phyloP scores from a whole-genome alignment of 92 coral and sea anemone genomes.

The Pocillopora grandis region DNA sequence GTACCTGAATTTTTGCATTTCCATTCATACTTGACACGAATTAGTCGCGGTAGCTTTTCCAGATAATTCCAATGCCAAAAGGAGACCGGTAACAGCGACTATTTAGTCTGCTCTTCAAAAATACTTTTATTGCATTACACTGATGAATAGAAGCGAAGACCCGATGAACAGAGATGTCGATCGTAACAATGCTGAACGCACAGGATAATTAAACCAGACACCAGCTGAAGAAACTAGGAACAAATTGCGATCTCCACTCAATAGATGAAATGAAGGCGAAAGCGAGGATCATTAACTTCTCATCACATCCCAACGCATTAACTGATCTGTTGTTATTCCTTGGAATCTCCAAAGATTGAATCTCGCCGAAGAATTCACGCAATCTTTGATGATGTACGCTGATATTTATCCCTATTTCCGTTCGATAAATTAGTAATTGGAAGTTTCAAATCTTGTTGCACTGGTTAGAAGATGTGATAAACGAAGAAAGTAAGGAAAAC shows the following conservation, averaged over 20 bases:
- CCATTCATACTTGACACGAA: constrained; percentile 22
- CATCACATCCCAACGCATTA: constrained; percentile 18
- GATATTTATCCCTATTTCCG: not conserved
- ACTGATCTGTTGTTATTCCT: constrained; percentile 1
- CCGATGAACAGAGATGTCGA: too few species aligned
- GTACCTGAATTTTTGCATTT: constrained; percentile 8
- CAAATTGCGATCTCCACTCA: constrained; percentile 4
- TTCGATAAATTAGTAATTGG: not conserved
- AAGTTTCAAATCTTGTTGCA: not conserved
- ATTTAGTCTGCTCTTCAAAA: not conserved
- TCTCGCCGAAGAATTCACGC: not conserved
- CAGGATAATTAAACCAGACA: not conserved
- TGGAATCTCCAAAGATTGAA: not conserved
- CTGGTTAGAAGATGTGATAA: not conserved
- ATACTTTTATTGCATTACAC: not conserved
- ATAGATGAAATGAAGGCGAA: not conserved
- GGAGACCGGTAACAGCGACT: not conserved
- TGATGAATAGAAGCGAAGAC: too few species aligned
- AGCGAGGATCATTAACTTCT: constrained; percentile 7
- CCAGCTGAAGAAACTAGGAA: not conserved
- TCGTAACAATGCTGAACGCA: too few species aligned
- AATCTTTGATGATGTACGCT: not conserved
- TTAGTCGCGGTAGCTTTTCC: not conserved
- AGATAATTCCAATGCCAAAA: not conserved
- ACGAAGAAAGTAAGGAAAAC: constrained; percentile 14